Evolutionary conservation across 1,140 invertebrate species (phyloP).

Genomic region (Amphibalanus amphitrite): DNA sequence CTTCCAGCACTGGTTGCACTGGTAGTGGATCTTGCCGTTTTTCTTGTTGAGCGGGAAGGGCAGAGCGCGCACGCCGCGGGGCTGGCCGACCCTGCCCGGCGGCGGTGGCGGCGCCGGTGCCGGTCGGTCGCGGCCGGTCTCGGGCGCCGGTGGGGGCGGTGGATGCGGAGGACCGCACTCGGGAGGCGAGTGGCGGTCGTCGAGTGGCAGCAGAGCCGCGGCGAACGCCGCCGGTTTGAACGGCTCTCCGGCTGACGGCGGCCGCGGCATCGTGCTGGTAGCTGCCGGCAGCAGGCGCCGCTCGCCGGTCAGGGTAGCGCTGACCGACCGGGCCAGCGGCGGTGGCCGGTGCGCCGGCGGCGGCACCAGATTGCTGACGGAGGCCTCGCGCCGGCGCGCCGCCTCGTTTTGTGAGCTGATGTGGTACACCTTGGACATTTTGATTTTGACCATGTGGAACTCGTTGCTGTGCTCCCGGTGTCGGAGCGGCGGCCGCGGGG

Average conservation of each 20-base stretch:
- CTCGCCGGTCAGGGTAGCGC: not conserved
- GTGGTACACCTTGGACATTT: slow-evolving; percentile 68
- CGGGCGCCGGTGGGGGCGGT: too few relatives aligned
- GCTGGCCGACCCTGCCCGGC: not conserved
- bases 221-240: too few relatives aligned
- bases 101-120: too few relatives aligned
- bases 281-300: not conserved
- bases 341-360: too few relatives aligned
- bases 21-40: slow-evolving; percentile 98
- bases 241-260: too few relatives aligned
- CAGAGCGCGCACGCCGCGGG: slow-evolving; percentile 66
- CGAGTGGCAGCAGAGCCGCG: too few relatives aligned
- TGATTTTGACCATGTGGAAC: slow-evolving; percentile 82
- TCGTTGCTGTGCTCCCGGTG: slow-evolving; percentile 43
- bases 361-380: not conserved
- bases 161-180: too few relatives aligned
- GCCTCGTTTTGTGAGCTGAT: slow-evolving; percentile 18
- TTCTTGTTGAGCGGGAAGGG: slow-evolving; percentile 95
- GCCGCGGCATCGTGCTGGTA: too few relatives aligned
- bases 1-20: slow-evolving; percentile 96
- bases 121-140: too few relatives aligned
- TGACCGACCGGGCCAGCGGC: not conserved
- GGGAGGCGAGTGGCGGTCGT: too few relatives aligned
- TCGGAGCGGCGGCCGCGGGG: not conserved
- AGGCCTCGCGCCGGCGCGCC: not conserved